Percentiles rank a stretch among this genome's conserved stretches.
These are phyloP conservation scores for Myotis daubentonii DNA, from an alignment of 2,797 vertebrate genomes.

Conservation along the genomic window DNA sequence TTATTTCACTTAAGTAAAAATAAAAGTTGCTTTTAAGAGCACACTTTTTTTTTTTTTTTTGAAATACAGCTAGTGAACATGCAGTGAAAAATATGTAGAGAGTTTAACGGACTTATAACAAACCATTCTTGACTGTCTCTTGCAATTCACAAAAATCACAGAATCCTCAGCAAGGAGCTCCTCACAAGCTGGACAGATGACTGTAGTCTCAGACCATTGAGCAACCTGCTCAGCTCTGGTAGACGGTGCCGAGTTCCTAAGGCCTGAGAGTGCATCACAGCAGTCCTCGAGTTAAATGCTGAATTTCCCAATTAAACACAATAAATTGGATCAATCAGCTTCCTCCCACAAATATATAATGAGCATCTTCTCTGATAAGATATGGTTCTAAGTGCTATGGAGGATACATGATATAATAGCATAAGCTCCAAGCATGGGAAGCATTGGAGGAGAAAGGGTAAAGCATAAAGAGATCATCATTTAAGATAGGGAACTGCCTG, in stretches of 20 bases:
- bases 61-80: neutral
- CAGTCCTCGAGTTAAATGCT: neutral
- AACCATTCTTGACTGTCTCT: neutral
- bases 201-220: neutral
- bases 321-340: neutral
- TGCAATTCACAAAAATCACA: neutral
- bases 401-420: neutral
- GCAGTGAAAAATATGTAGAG: neutral
- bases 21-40: slow-evolving; percentile 59
- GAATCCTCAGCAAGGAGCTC: neutral
- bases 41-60: neutral
- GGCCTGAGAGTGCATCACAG: neutral
- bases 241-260: neutral
- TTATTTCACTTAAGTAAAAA: slow-evolving; percentile 59
- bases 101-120: neutral
- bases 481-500: neutral
- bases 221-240: neutral
- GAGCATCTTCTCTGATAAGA: neutral
- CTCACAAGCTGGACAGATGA: neutral
- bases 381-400: neutral
- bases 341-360: neutral
- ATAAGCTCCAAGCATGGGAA: neutral
- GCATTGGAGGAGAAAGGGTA: neutral
- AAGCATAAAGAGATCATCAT: neutral
- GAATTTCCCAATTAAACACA: neutral